Base-by-base conservation (phyloP, 2,113 vertebrate species). In the Girardinichthys multiradiatus region DNA sequence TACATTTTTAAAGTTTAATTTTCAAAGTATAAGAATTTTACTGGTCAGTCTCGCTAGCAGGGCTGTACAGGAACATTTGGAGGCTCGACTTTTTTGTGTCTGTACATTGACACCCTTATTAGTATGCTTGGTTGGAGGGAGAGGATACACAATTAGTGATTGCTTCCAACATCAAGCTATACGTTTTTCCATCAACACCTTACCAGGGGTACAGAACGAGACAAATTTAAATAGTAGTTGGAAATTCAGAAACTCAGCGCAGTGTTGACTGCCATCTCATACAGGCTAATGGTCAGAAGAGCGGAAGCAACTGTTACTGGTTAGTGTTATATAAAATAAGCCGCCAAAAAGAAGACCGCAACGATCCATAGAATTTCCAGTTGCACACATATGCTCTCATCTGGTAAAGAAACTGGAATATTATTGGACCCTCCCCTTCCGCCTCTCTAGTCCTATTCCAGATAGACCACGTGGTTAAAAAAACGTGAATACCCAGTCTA, bases 381-480 rank as follows among this genome's bases (percentile, higher is more conserved):
- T 45, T 39, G 10, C 17, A 54, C 9, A 54, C 24, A 2, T 54
- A 11, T 39, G 37, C 21, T 54, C 21, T 54, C 21, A 24, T 54
- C 14, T 45, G 42, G 42, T 17, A 33, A 33, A 33, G 42, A 45
- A 45, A 17, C 42, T 45, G 4, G 13, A 27, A 28, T 5, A 4
- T 13, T 6, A 58, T 14, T 45, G 48, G 48, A 77, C 72, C 75
- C 83, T 51, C 75, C 77, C 59, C 39, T 67, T 70, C 77, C 80
- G 71, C 87, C 48, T 76, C 79, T 76, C n/a, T n/a, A n/a, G 76
- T 83, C 89, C 84, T 92, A 93, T 93, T 93, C 93, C 80, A 82
- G 68, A 71, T 4, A 84, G 27, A 96, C 95, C 96, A 96, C 96
- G 96, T 96, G 96, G 95, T 95, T 95, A 70, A 86, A 72, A 89